phyloP scores from a whole-genome alignment of 2,113 vertebrate species.

The Myotis lucifugus region DNA sequence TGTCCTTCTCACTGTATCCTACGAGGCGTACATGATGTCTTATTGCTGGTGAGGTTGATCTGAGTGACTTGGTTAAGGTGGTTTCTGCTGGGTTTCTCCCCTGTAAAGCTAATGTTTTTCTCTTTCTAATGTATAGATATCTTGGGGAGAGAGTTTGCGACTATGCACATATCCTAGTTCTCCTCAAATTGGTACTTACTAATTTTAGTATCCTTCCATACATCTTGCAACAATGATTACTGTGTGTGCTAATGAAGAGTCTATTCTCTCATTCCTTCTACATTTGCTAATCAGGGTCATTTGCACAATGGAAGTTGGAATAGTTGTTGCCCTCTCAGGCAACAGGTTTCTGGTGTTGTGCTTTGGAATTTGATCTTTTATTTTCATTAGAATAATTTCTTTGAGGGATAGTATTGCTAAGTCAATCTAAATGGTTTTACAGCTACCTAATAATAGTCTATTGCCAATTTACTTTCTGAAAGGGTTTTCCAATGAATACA shows the following conservation, averaged over 20 bases:
- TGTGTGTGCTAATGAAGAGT: background rate
- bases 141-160: background rate
- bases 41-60: background rate
- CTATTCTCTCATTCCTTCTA: background rate
- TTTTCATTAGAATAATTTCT: background rate
- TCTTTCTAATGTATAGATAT: background rate
- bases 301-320: background rate
- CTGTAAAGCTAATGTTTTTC: background rate
- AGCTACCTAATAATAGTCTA: background rate
- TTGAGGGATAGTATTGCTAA: background rate
- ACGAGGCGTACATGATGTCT: accelerated
- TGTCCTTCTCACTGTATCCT: background rate
- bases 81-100: background rate
- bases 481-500: background rate
- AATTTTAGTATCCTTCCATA: background rate
- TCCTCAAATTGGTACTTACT: background rate
- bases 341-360: background rate
- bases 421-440: background rate
- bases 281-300: background rate
- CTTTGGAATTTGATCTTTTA: background rate
- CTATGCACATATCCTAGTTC: background rate
- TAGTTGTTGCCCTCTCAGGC: background rate
- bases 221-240: background rate
- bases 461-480: background rate
- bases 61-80: background rate